Evolutionary conservation across 2,113 vertebrate species (phyloP).

Genomic region (Tretioscincus oriximinensis): DNA sequence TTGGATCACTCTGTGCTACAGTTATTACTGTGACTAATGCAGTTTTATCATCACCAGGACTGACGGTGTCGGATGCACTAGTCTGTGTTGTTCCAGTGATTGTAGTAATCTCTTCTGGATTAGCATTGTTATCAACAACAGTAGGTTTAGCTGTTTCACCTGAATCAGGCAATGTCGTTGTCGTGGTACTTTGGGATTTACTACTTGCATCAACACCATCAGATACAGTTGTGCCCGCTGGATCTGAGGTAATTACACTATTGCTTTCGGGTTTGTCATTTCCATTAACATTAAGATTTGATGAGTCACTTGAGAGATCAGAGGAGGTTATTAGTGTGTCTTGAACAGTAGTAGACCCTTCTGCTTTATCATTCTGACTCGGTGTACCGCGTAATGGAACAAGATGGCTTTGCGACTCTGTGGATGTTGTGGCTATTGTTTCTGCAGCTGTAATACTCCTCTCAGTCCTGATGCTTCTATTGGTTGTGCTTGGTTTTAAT

Average conservation of each 20-base stretch:
- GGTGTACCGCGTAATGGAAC: neutral
- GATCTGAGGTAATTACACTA: too few species aligned
- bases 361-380: neutral
- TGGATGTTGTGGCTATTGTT: neutral
- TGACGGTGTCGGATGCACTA: neutral
- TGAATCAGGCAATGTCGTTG: neutral
- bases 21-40: neutral
- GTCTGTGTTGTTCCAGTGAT: neutral
- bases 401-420: neutral
- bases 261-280: neutral
- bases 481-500: neutral
- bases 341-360: neutral
- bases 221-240: neutral
- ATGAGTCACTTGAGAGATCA: neutral
- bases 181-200: neutral
- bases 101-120: neutral
- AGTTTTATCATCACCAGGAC: neutral
- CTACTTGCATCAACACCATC: neutral
- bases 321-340: neutral
- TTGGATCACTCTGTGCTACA: neutral
- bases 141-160: neutral
- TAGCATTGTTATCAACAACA: neutral
- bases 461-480: conserved; percentile 6
- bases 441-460: neutral
- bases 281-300: neutral